phyloP scores from a whole-genome alignment of 2,888 invertebrate genomes.

The Trachelus stipa region DNA sequence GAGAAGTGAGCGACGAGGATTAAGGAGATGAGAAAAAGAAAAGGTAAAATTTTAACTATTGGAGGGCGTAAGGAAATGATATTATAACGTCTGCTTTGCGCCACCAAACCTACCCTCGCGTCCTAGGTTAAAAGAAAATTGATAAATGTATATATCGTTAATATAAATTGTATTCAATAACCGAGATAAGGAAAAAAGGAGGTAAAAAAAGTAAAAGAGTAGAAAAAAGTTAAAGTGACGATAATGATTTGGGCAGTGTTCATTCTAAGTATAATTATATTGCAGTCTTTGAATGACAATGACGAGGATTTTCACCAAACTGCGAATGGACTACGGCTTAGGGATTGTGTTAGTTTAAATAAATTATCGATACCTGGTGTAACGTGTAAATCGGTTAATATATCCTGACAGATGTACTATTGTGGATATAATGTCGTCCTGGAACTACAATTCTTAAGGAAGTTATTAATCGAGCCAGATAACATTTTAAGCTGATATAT shows the following conservation, averaged over 20 bases:
- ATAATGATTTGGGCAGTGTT: slow-evolving; percentile 8
- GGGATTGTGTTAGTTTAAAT: slow-evolving; percentile 32
- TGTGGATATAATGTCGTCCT: no score
- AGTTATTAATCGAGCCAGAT: no score
- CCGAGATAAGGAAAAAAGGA: slow-evolving; percentile 20
- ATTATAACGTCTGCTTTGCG: slow-evolving; percentile 33
- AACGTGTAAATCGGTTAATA: slow-evolving; percentile 22
- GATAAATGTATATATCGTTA: slow-evolving; percentile 58
- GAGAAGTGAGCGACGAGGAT: background rate
- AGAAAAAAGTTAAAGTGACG: background rate
- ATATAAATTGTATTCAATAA: slow-evolving; percentile 58
- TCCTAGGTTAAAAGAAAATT: slow-evolving; percentile 32
- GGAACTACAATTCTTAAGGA: no score
- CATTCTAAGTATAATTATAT: no score
- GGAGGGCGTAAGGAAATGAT: slow-evolving; percentile 25
- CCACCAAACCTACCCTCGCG: slow-evolving; percentile 36
- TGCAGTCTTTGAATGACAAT: no score
- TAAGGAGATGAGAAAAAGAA: slow-evolving; percentile 16
- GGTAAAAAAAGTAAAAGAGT: background rate
- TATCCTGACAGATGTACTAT: slow-evolving; percentile 7
- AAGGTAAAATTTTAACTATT: slow-evolving; percentile 9
- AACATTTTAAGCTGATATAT: no score
- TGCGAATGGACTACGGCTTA: no score
- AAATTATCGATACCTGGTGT: slow-evolving; percentile 46
- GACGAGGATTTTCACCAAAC: no score